Base-by-base conservation (phyloP, 30 jellyfish, hydroid and myxozoan species). In the Euphysa ruthae region DNA sequence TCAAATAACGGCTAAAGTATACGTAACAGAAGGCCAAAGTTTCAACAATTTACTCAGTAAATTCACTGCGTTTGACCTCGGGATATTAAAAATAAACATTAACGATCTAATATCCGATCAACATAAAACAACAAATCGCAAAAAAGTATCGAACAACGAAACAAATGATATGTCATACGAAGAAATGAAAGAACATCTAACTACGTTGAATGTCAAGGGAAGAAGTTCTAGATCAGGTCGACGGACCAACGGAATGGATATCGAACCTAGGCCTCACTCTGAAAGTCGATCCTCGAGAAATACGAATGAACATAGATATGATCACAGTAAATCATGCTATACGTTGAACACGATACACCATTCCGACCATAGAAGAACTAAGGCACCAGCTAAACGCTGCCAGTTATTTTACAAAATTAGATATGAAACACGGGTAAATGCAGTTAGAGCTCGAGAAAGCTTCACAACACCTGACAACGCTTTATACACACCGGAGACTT, bases 321-420 rank as follows among this genome's bases (percentile, higher is more conserved):
- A 58, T 65, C 12, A 58, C 72, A 58, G 72, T 22, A 26, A 58
- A 58, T 65, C 22, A 63, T 12, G 72, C 64, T 8, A 58, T 58
- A 6, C 22, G 29, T 19, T 12, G 14, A 13, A 58, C 65, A 58
- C 22, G 72, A 21, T 65, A 58, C 21, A 65, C 29, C 25, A 51
- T 51, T 8, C 64, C 64, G 21, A 51, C 64, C 13, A 12, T 51
- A 8, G 64, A 51, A 19, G 72, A 58, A 65, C 72, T 58, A 6
- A 18, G 72, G 29, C 22, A 58, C 72, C 12, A 58, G n/a, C n/a
- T n/a, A n/a, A n/a, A n/a, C n/a, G 72, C 66, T 19, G 72, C 72
- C 62, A 30, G 63, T 19, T 19, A 30, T 19, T 51, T 51, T 19
- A 8, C 25, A 19, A 51, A 51, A 19, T 19, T 51, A 13, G 64